phyloP scores from a whole-genome alignment of 2,888 invertebrate species.

The Agrochola circellaris region DNA sequence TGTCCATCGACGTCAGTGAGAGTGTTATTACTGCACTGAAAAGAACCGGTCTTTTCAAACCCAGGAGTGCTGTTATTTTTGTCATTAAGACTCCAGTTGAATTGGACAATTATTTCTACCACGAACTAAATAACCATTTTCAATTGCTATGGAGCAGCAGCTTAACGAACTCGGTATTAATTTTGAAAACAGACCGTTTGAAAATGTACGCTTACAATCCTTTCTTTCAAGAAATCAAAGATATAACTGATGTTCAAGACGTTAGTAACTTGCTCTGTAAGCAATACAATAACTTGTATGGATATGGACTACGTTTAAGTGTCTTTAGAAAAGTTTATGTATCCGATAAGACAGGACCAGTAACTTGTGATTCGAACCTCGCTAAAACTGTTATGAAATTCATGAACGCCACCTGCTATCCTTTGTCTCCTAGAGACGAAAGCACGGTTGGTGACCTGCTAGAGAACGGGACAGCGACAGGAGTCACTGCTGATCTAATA shows the following conservation, averaged over 20 bases:
- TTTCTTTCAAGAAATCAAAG: conserved; percentile 82
- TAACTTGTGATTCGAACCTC: conserved; percentile 79
- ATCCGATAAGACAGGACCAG: conserved; percentile 76
- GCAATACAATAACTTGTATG: conserved; percentile 82
- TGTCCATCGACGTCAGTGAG: conserved; percentile 81
- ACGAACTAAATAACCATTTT: conserved; percentile 86
- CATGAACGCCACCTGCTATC: conserved; percentile 84
- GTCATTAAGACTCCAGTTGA: conserved; percentile 79
- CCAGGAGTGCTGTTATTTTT: conserved; percentile 84
- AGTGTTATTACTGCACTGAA: conserved; percentile 78
- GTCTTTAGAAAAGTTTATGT: conserved; percentile 82
- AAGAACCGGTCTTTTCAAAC: conserved; percentile 85
- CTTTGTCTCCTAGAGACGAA: conserved; percentile 82
- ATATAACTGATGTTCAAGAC: conserved; percentile 83
- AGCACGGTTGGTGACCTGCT: conserved; percentile 85
- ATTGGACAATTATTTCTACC: conserved; percentile 81
- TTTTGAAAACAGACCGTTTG: conserved; percentile 78
- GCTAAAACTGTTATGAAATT: conserved; percentile 77
- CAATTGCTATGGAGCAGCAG: conserved; percentile 88
- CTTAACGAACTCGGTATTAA: conserved; percentile 87
- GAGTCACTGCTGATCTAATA: conserved; percentile 85
- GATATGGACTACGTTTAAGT: conserved; percentile 79
- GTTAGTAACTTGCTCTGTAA: conserved; percentile 72
- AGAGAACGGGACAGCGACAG: conserved; percentile 85
- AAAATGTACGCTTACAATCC: conserved; percentile 89